Conservation (phyloP, 2,888 invertebrate genomes). For the Rhamphomyia laevipes region DNA sequence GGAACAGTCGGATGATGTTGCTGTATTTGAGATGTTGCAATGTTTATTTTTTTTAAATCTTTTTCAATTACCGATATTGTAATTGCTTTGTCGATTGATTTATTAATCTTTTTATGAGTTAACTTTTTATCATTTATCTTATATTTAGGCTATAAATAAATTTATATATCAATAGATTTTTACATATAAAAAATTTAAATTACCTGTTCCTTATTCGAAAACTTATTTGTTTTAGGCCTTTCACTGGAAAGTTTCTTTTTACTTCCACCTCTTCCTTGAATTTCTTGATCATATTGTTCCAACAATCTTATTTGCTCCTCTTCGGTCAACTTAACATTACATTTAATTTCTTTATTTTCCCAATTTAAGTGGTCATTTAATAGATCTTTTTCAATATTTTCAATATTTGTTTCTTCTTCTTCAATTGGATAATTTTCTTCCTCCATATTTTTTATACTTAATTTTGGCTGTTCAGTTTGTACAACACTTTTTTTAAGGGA, state of each 20-base stretch:
- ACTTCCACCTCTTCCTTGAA: slow-evolving; percentile 19
- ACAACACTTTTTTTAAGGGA: slow-evolving; percentile 13
- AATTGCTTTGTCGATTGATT: not conserved
- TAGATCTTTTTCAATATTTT: not conserved
- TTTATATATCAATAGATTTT: too few relatives aligned
- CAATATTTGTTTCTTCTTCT: not conserved
- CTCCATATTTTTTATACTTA: not conserved
- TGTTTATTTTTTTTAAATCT: not conserved
- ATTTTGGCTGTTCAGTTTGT: slow-evolving; percentile 17
- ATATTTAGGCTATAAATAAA: too few relatives aligned
- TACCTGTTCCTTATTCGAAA: not conserved
- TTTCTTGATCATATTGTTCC: slow-evolving; percentile 57
- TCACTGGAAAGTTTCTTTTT: slow-evolving; percentile 6
- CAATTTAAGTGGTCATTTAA: slow-evolving; percentile 27
- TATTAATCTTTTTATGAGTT: too few relatives aligned
- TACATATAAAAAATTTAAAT: too few relatives aligned
- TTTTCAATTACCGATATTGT: not conserved
- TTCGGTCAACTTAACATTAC: slow-evolving; percentile 54
- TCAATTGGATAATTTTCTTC: not conserved
- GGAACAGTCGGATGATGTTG: too few relatives aligned
- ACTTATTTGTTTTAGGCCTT: slow-evolving; percentile 1
- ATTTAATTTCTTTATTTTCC: slow-evolving; percentile 52
- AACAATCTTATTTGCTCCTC: slow-evolving; percentile 56
- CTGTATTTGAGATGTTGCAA: not conserved
- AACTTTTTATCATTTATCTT: too few relatives aligned